These are phyloP conservation scores for Anser brachyrhynchus DNA, from an alignment of 2,113 vertebrate species.

Conservation along the genomic window DNA sequence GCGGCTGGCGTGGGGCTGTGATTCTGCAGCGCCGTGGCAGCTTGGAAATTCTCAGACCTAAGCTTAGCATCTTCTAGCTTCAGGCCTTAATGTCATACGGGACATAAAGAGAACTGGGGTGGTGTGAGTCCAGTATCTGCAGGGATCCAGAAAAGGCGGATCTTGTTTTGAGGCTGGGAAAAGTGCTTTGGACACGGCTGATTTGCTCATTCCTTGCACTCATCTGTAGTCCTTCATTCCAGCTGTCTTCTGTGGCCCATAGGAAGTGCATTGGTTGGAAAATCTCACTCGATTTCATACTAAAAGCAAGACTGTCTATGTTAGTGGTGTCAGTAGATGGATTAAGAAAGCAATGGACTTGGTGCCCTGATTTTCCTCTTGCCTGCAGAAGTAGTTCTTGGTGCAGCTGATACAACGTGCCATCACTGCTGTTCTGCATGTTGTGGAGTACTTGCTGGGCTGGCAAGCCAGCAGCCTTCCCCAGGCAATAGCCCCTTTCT, in stretches of 20 bases:
- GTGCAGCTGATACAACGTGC: neutral
- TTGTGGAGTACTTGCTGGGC: neutral
- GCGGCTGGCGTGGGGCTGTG: fast-evolving
- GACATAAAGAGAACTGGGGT: no score
- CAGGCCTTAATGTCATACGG: no score
- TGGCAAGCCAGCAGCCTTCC: neutral
- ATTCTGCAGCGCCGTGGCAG: neutral
- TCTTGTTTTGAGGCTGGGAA: neutral
- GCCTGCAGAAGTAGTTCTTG: neutral
- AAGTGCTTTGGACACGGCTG: neutral
- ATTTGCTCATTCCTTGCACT: neutral
- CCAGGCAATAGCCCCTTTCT: neutral
- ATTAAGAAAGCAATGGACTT: neutral
- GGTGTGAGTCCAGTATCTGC: neutral
- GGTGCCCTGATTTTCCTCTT: neutral
- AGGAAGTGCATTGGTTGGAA: neutral
- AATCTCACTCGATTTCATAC: neutral
- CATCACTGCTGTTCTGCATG: neutral
- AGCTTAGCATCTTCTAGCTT: no score
- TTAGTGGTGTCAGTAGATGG: neutral
- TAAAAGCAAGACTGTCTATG: neutral
- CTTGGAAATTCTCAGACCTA: neutral
- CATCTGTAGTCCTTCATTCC: neutral
- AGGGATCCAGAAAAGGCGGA: neutral
- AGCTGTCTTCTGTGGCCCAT: neutral